These are phyloP conservation scores for Drosophila seguyi DNA, from an alignment of 1,140 invertebrate genomes.

Conservation along the genomic window DNA sequence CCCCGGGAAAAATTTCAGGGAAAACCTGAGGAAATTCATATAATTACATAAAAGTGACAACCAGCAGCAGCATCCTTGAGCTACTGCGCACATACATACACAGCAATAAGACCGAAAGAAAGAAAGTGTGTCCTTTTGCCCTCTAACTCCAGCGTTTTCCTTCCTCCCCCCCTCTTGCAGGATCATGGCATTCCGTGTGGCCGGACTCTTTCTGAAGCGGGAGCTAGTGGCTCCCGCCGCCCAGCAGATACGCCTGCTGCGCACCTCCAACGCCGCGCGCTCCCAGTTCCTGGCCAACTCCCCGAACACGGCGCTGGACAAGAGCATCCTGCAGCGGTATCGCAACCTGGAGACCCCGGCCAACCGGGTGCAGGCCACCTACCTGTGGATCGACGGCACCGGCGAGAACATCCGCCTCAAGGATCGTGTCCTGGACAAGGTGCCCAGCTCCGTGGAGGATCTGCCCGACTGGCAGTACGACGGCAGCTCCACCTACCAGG, in stretches of 20 bases:
- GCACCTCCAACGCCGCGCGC: constrained; percentile 26
- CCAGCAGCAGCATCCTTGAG: constrained; percentile 16
- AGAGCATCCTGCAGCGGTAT: constrained; percentile 90
- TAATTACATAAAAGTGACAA: constrained; percentile 50
- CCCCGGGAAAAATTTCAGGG: not conserved
- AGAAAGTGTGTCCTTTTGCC: constrained; percentile 66
- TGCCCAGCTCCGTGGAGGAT: constrained; percentile 90
- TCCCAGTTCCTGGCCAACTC: constrained; percentile 87
- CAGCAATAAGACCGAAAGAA: not conserved
- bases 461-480: constrained; percentile 97
- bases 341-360: constrained; percentile 90
- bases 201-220: constrained; percentile 78
- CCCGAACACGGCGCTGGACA: constrained; percentile 91
- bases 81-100: constrained; percentile 21
- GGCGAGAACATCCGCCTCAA: constrained; percentile 94
- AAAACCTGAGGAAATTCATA: constrained; percentile 11
- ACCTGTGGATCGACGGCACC: constrained; percentile 98
- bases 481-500: constrained; percentile 93
- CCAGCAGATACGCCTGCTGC: constrained; percentile 64
- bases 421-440: constrained; percentile 92
- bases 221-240: constrained; percentile 58
- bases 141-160: constrained; percentile 11
- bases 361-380: constrained; percentile 91
- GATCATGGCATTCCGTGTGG: constrained; percentile 80
- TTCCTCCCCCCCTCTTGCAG: constrained; percentile 7